Evolutionary conservation across 2,797 vertebrate species (phyloP).

Genomic region (Sciurus vulgaris): DNA sequence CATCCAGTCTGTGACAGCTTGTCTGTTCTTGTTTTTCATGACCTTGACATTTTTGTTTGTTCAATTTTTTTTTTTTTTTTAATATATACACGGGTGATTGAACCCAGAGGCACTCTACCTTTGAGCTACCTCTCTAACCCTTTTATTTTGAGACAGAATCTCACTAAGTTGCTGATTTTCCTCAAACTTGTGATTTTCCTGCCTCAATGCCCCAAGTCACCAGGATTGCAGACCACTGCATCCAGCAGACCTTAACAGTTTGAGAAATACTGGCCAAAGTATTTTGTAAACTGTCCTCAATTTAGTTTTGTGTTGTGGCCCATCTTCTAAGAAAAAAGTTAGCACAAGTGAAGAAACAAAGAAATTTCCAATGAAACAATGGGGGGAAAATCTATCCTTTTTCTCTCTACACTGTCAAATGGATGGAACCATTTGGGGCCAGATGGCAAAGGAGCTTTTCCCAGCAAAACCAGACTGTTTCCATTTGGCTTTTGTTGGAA

Average conservation of each 20-base stretch:
- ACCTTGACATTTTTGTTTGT: not conserved
- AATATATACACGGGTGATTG: too few species aligned
- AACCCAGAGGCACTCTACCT: too few species aligned
- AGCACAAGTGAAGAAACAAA: not conserved
- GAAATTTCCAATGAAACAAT: not conserved
- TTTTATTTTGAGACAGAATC: too few species aligned
- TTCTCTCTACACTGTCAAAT: not conserved
- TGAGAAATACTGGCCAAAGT: not conserved
- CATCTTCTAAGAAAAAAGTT: not conserved
- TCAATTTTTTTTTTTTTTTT: too few species aligned
- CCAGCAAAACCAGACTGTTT: slow-evolving; percentile 55
- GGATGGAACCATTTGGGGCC: slow-evolving; percentile 8
- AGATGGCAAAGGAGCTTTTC: slow-evolving; percentile 60
- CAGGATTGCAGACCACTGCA: too few species aligned
- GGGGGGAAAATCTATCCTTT: not conserved
- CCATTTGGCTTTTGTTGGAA: slow-evolving; percentile 54
- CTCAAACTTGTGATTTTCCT: too few species aligned
- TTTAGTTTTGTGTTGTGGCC: slow-evolving; percentile 7
- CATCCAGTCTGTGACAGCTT: not conserved
- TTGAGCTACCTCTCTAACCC: too few species aligned
- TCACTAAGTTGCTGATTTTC: too few species aligned
- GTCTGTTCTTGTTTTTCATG: not conserved
- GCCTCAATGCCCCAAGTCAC: too few species aligned
- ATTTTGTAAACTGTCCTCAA: not conserved
- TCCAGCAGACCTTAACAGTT: not conserved